Evolutionary conservation across 2,113 vertebrate species (phyloP).

Genomic region (Catharus fuscescens): DNA sequence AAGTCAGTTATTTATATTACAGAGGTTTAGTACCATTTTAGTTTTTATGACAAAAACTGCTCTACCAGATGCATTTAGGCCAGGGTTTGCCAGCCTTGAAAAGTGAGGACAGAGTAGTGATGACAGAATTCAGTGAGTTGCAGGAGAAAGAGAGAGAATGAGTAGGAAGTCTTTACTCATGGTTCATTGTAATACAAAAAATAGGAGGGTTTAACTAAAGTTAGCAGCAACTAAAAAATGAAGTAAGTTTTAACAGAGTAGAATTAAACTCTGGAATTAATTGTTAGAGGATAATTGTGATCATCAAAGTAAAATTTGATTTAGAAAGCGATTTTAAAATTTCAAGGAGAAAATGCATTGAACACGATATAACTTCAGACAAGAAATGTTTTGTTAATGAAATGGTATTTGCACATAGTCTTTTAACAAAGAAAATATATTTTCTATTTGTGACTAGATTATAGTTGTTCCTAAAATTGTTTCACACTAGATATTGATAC

Average conservation of each 20-base stretch:
- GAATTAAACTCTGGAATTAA: background rate
- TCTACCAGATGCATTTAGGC: background rate
- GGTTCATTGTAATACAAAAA: background rate
- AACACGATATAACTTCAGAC: background rate
- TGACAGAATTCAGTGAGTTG: background rate
- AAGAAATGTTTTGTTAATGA: background rate
- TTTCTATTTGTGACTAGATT: background rate
- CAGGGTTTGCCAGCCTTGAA: background rate
- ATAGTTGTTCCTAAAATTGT: background rate
- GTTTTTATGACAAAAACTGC: slow-evolving; percentile 15
- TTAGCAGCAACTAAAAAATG: background rate
- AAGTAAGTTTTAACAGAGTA: background rate
- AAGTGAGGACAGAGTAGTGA: background rate
- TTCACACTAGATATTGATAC: background rate
- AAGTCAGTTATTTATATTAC: background rate
- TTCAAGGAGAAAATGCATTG: background rate
- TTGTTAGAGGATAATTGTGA: background rate
- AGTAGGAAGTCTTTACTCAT: background rate
- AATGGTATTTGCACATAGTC: background rate
- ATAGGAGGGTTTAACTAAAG: background rate
- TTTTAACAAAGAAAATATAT: background rate
- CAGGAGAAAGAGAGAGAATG: background rate
- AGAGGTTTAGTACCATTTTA: background rate
- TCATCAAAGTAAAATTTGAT: background rate
- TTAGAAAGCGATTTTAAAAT: background rate